phyloP scores from a whole-genome alignment of 37 sponge, comb jelly and placozoan genomes.

The Bolinopsis microptera region DNA sequence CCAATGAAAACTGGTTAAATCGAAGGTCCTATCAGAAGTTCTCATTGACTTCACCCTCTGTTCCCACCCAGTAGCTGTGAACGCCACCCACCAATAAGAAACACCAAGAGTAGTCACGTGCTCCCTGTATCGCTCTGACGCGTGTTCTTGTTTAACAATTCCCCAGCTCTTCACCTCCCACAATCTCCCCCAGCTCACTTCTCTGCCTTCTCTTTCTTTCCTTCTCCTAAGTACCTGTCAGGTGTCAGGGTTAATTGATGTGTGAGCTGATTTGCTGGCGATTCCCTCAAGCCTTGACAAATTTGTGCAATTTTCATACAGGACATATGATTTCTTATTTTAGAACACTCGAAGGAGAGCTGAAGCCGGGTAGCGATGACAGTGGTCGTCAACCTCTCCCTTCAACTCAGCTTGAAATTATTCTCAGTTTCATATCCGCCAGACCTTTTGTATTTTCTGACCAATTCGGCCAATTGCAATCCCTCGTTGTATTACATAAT shows the following conservation, averaged over 20 bases:
- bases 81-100: too few relatives aligned
- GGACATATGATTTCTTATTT: background rate
- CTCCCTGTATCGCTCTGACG: background rate
- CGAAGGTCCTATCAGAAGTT: too few relatives aligned
- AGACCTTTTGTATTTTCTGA: background rate
- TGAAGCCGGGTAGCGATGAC: background rate
- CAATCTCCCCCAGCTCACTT: background rate
- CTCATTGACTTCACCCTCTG: background rate
- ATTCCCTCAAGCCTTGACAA: background rate
- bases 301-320: background rate
- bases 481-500: background rate
- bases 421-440: background rate
- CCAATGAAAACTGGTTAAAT: background rate
- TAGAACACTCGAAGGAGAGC: background rate
- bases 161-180: background rate
- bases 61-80: background rate
- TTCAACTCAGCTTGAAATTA: background rate
- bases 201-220: background rate
- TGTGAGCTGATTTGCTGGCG: background rate
- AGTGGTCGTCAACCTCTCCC: background rate
- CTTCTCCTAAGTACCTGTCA: background rate
- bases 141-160: background rate
- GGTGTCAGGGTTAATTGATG: background rate
- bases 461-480: background rate
- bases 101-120: background rate